Evolutionary conservation across 2,797 vertebrate genomes (phyloP).

Genomic region (Lacerta bilineata): DNA sequence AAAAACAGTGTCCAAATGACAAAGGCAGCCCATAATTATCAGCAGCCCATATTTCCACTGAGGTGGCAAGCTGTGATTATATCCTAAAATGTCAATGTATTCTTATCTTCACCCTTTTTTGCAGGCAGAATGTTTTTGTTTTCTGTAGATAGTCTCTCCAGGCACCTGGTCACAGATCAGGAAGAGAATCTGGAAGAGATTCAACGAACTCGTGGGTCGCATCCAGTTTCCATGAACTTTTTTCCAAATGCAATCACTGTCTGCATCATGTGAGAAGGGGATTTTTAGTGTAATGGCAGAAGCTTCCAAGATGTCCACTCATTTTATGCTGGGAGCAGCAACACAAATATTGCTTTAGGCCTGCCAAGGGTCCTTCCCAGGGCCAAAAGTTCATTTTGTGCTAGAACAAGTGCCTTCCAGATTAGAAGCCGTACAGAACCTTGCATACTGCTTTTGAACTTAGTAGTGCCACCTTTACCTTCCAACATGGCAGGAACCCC

Average conservation of each 20-base stretch:
- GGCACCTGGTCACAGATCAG: not conserved
- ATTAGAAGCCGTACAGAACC: not conserved
- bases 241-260: not conserved
- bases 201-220: rapidly evolving
- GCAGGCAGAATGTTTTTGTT: not conserved
- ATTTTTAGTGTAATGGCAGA: not conserved
- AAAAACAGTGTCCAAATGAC: not conserved
- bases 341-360: not conserved
- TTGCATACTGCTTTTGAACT: not conserved
- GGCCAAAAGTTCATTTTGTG: not conserved
- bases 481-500: not conserved
- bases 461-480: not conserved
- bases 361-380: not conserved
- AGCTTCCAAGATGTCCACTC: not conserved
- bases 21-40: slow-evolving; percentile 18
- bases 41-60: slow-evolving; percentile 25
- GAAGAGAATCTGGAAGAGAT: not conserved
- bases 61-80: slow-evolving; percentile 5
- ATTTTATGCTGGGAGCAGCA: not conserved
- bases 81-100: slow-evolving; percentile 9
- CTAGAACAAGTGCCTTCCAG: not conserved
- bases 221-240: not conserved
- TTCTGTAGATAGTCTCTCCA: not conserved
- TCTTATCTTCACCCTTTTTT: slow-evolving; percentile 4
- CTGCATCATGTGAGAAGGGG: not conserved